Evolutionary conservation across 2,888 invertebrate species (phyloP).

Genomic region (Drosophila conformis): DNA sequence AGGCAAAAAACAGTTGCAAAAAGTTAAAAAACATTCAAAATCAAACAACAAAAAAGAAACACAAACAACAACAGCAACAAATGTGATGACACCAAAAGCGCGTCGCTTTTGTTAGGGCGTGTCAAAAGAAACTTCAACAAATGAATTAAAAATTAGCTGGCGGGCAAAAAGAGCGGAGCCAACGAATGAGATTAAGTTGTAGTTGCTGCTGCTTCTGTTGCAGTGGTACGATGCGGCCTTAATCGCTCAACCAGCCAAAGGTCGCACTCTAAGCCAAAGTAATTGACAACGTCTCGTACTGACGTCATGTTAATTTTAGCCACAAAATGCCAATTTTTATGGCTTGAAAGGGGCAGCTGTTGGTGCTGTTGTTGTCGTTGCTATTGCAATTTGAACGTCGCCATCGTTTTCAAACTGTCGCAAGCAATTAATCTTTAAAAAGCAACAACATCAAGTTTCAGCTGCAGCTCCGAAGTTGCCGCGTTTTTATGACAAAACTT

Average conservation of each 20-base stretch:
- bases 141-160: conserved; percentile 72
- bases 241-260: conserved; percentile 68
- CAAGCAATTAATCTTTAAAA: conserved; percentile 82
- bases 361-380: conserved; percentile 14
- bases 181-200: conserved; percentile 53
- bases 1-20: conserved; percentile 39
- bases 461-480: conserved; percentile 47
- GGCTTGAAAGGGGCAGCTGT: conserved; percentile 66
- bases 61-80: conserved; percentile 34
- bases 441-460: conserved; percentile 44
- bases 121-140: conserved; percentile 75
- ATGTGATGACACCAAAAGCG: conserved; percentile 76
- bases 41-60: conserved; percentile 15
- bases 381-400: conserved; percentile 56
- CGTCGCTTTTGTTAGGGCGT: conserved; percentile 69
- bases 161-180: conserved; percentile 40
- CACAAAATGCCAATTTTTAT: conserved; percentile 69
- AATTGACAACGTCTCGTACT: conserved; percentile 50
- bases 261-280: conserved; percentile 56
- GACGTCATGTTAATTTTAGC: conserved; percentile 76
- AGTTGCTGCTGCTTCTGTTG: conserved; percentile 23
- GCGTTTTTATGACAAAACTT: conserved; percentile 76
- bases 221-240: conserved; percentile 67
- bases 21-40: conserved; percentile 41
- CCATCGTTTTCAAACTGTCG: conserved; percentile 75